A percentile compares a stretch with the other conserved stretches of the same genome.
Evolutionary conservation across 2,797 vertebrate genomes (phyloP).

Genomic region (Bradypodion pumilum): DNA sequence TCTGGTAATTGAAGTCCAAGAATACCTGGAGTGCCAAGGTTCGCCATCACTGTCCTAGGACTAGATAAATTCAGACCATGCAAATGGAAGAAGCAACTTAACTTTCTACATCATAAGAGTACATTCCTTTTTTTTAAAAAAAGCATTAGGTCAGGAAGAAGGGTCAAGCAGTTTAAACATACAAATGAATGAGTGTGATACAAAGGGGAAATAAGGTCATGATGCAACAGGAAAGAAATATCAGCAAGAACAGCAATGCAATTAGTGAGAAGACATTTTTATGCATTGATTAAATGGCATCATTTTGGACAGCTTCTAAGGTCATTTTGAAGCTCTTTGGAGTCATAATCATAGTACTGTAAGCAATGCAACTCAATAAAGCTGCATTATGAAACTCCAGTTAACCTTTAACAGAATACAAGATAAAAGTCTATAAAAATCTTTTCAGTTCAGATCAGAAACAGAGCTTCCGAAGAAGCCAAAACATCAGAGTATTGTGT

Average conservation of each 20-base stretch:
- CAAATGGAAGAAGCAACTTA: neutral
- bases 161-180: neutral
- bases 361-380: neutral
- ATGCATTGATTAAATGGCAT: neutral
- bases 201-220: neutral
- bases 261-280: neutral
- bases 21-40: no score
- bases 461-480: neutral
- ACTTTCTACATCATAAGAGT: neutral
- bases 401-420: neutral
- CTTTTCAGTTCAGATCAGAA: neutral
- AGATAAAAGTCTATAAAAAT: neutral
- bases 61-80: constrained; percentile 12
- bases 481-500: neutral
- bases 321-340: neutral
- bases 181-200: neutral
- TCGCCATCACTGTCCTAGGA: neutral
- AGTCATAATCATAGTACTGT: neutral
- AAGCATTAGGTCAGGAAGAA: neutral
- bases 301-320: neutral
- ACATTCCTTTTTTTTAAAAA: neutral
- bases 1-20: no score
- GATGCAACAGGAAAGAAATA: neutral
- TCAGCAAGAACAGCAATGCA: neutral
- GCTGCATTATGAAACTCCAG: neutral